phyloP scores from a whole-genome alignment of 2,113 vertebrate species.

The Craseonycteris thonglongyai region DNA sequence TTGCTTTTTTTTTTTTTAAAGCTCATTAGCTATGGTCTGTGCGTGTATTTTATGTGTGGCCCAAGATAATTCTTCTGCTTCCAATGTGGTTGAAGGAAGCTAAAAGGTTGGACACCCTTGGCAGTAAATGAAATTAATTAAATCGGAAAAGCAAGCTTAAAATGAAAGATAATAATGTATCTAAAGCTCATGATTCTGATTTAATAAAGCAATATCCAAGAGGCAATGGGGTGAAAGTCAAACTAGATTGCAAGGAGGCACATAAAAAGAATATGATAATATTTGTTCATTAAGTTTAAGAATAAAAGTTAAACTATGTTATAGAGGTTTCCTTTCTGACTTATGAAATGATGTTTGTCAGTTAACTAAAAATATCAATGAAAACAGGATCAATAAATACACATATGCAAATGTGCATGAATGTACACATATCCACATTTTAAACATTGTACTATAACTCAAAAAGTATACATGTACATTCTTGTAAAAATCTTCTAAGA shows the following conservation, averaged over 20 bases:
- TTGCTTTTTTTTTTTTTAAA: too few species aligned
- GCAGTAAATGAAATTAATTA: conserved; percentile 18
- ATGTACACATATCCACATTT: background rate
- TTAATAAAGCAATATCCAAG: background rate
- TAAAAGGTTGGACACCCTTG: too few species aligned
- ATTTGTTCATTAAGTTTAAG: background rate
- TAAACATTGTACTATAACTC: background rate
- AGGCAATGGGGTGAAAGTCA: background rate
- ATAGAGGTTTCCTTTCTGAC: background rate
- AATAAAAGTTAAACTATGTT: background rate
- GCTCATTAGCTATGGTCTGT: too few species aligned
- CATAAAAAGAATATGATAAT: background rate
- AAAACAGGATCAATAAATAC: background rate
- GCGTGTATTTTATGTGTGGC: too few species aligned
- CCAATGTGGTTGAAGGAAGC: too few species aligned
- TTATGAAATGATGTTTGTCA: background rate
- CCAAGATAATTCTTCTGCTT: too few species aligned
- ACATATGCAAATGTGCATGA: background rate
- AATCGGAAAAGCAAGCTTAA: background rate
- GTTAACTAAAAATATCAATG: background rate
- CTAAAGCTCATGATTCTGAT: background rate
- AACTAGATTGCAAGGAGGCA: background rate
- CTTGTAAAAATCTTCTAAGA: background rate
- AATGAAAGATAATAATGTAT: background rate
- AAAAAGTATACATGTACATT: background rate